Evolutionary conservation across 2,113 vertebrate species (phyloP), one percentile per base, ranked within the genome.

Genomic region (Formicarius rufipectus): DNA sequence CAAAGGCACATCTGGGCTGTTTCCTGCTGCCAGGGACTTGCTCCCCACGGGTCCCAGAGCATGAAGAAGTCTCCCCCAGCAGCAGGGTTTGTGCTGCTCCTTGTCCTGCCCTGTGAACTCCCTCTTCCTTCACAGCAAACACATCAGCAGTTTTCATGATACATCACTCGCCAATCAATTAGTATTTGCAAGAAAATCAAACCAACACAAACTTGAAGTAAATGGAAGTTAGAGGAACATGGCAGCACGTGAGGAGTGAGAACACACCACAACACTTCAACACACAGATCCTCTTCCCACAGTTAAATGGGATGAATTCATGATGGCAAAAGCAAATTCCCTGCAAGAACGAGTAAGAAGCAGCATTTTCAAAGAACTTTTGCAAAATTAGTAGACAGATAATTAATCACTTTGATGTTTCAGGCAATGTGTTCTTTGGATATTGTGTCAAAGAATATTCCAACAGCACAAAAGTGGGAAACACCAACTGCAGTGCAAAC

Each of bases 321-420:
- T 90, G 91, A 95, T 40, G 76, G 88, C 72, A 91, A 93, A 97
- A 92, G 79, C 63, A 94, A 96, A 95, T 67, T 89, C 69, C 83
- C 93, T 91, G 79, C 86, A 88, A 90, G 66, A 92, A 96, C 86
- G 87, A 93, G 44, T 86, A 91, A 95, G 84, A 79, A 96, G 95
- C 91, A 96, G 96, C 84, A 72, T 87, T 93, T 92, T 93, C 59
- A 93, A 64, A 42, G 49, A 63, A 86, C 39, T 76, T 72, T 35
- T 33, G 59, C 85, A 91, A 93, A 83, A 64, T 64, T 7, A 69
- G 53, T 62, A 83, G 50, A 72, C 37, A 71, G 62, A 27, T 74
- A 93, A 94, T 94, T 63, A 93, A 91, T 89, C 93, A 96, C 97
- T 96, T 97, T 97, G 96, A 96, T 97, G 97, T 97, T 97, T 97